phyloP scores from a whole-genome alignment of 1,140 invertebrate genomes.

The Andrena cerasifolii region DNA sequence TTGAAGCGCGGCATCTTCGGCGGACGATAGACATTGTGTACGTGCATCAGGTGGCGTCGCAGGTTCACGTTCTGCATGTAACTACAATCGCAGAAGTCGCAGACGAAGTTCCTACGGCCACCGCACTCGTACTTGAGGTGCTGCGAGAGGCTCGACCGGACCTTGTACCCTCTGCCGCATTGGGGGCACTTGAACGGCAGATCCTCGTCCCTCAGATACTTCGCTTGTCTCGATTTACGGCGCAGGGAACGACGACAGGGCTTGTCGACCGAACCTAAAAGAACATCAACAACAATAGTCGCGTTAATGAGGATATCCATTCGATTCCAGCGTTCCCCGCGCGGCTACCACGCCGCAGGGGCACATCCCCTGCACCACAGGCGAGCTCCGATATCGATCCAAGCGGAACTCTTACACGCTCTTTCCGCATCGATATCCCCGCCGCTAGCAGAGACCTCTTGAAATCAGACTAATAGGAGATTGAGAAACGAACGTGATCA shows the following conservation, averaged over 20 bases:
- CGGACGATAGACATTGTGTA: constrained; percentile 74
- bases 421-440: not conserved
- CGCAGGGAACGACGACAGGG: not conserved
- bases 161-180: constrained; percentile 81
- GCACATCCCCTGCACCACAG: no score
- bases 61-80: constrained; percentile 80
- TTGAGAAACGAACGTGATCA: not conserved
- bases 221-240: constrained; percentile 67
- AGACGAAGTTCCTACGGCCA: constrained; percentile 80
- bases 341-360: not conserved
- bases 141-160: constrained; percentile 77
- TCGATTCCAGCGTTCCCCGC: not conserved
- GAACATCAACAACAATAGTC: constrained; percentile 54
- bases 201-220: constrained; percentile 64
- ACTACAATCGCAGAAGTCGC: constrained; percentile 78
- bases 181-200: constrained; percentile 72
- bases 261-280: constrained; percentile 38
- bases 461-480: not conserved
- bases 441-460: not conserved
- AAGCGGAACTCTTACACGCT: no score
- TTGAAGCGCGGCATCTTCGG: constrained; percentile 58
- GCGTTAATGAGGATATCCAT: constrained; percentile 46
- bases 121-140: constrained; percentile 83
- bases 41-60: constrained; percentile 73
- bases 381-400: not conserved